phyloP scores from a whole-genome alignment of 2,113 vertebrate species.

The Sinocyclocheilus anophthalmus region DNA sequence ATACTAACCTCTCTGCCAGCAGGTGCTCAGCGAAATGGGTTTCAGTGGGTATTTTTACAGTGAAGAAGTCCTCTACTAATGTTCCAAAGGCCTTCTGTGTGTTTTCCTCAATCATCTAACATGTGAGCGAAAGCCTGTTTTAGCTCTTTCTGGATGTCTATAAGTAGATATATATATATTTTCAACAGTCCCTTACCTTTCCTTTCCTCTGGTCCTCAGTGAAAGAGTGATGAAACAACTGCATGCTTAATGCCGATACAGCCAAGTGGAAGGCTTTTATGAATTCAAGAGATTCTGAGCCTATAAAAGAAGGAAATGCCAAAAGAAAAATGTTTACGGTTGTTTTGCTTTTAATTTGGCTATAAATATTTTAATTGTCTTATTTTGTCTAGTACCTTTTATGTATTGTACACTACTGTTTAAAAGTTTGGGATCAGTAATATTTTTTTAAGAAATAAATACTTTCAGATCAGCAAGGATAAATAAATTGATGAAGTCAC shows the following conservation, averaged over 20 bases:
- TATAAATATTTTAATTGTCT: neutral
- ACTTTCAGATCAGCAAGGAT: neutral
- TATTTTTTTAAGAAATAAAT: neutral
- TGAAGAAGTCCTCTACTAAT: slow-evolving; percentile 73
- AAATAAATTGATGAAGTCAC: neutral
- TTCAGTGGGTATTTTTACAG: slow-evolving; percentile 67
- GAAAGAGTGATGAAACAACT: slow-evolving; percentile 72
- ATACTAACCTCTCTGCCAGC: slow-evolving; percentile 71
- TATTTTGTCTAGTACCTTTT: neutral
- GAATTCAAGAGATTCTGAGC: slow-evolving; percentile 64
- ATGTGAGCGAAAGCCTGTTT: neutral
- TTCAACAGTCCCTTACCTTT: slow-evolving; percentile 20
- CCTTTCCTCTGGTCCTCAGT: slow-evolving; percentile 43
- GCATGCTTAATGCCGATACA: slow-evolving; percentile 70
- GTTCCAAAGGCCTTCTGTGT: slow-evolving; percentile 52
- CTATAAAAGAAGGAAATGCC: slow-evolving; percentile 53
- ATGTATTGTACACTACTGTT: neutral
- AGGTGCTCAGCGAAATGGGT: slow-evolving; percentile 63
- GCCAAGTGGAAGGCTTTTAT: slow-evolving; percentile 70
- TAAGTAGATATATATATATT: neutral
- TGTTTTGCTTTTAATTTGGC: no score
- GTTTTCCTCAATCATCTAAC: slow-evolving; percentile 52
- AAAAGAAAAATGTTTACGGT: neutral
- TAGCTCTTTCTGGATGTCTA: slow-evolving; percentile 1
- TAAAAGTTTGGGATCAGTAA: neutral